Evolutionary conservation across 2,888 invertebrate species (phyloP).

Genomic region (Caenorhabditis becei): DNA sequence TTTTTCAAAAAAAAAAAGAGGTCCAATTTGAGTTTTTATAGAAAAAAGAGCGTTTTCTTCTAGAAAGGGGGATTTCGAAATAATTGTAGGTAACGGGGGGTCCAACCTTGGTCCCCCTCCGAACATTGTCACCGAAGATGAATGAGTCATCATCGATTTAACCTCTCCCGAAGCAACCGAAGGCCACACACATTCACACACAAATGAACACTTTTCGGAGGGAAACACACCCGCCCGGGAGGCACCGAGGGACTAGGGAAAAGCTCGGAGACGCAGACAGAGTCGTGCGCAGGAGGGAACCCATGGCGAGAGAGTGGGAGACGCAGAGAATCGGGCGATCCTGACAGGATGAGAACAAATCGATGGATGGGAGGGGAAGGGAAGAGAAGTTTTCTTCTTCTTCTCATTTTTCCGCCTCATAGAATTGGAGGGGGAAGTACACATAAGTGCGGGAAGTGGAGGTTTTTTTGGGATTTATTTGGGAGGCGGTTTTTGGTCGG

Average conservation of each 20-base stretch:
- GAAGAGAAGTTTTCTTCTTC: neutral
- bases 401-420: constrained; percentile 8
- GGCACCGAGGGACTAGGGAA: neutral
- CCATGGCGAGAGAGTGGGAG: neutral
- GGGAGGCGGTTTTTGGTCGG: too few relatives aligned
- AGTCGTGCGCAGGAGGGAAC: constrained; percentile 5
- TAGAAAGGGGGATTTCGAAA: too few relatives aligned
- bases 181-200: constrained; percentile 43
- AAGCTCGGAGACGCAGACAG: neutral
- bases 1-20: too few relatives aligned
- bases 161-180: constrained; percentile 18
- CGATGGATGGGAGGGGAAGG: neutral
- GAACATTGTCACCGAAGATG: constrained; percentile 34
- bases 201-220: constrained; percentile 59
- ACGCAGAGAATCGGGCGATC: neutral
- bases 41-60: too few relatives aligned
- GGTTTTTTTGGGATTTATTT: too few relatives aligned
- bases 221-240: constrained; percentile 24
- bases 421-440: neutral
- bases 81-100: constrained; percentile 43
- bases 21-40: too few relatives aligned
- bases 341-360: constrained; percentile 7
- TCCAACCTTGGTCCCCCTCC: too few relatives aligned
- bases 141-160: constrained; percentile 57
- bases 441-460: neutral